Evolutionary conservation across 2,113 vertebrate species (phyloP).

Genomic region (Neodon shergylaensis): DNA sequence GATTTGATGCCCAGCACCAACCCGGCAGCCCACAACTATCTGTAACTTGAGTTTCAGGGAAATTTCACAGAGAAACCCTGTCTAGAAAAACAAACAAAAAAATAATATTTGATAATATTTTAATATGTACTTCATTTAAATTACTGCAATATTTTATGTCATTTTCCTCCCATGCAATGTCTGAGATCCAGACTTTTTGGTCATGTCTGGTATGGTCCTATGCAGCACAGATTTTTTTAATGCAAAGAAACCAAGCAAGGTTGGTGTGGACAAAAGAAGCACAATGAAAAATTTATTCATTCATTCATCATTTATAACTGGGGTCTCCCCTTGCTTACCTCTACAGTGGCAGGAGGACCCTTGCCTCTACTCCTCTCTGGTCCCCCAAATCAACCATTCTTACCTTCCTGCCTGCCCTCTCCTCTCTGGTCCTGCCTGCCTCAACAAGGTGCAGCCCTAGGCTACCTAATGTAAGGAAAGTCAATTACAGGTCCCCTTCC

Average conservation of each 20-base stretch:
- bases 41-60: too few relatives aligned
- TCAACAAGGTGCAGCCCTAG: not conserved
- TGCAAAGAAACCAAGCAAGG: not conserved
- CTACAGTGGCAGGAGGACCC: not conserved
- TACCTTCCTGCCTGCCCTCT: too few relatives aligned
- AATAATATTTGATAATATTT: not conserved
- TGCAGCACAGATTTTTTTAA: not conserved
- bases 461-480: not conserved
- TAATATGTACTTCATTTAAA: not conserved
- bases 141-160: not conserved
- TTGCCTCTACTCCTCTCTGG: too few relatives aligned
- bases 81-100: not conserved
- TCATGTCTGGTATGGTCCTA: not conserved
- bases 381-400: too few relatives aligned
- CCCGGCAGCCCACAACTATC: too few relatives aligned
- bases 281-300: not conserved
- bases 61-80: too few relatives aligned
- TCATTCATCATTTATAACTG: not conserved
- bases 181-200: not conserved
- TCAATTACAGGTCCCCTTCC: too few relatives aligned
- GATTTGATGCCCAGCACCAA: too few relatives aligned
- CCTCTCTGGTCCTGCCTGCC: not conserved
- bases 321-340: too few relatives aligned
- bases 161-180: not conserved
- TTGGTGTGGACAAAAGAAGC: not conserved